Evolutionary conservation across 2,113 vertebrate species (phyloP), one percentile per base, ranked within the genome.

Genomic region (Polyodon spathula): DNA sequence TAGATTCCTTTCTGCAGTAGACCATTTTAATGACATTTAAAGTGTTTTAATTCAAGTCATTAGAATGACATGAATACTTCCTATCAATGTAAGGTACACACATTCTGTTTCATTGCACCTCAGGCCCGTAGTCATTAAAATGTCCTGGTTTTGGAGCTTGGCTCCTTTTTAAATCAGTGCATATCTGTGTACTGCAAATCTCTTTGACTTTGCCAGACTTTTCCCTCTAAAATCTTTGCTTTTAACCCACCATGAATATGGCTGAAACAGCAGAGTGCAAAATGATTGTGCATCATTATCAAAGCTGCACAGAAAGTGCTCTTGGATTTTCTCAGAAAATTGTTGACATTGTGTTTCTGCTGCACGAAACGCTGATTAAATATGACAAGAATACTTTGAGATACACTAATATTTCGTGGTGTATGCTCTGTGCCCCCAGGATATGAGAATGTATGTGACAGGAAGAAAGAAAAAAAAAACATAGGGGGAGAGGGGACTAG

Each of bases 381-480:
- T 63, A 54, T 62, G 65, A 67, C 40, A 63, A 1, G 56, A 14
- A 50, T 63, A 56, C 61, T 40, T 39, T 10, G 63, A 12, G 59
- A 63, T 64, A 50, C 27, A 48, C 40, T 67, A 56, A 58, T 62
- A 38, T 69, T 43, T 60, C 42, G 14, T 37, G 40, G 37, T 71
- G 8, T 15, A 16, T 68, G 53, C 16, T 56, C 43, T 60, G 46
- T 41, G 51, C 42, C 6, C 37, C 40, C 40, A 60, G 58, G 37
- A 27, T 60, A 59, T 55, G 64, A 67, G 44, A 42, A 42, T 63
- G 2, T 64, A 64, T 68, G 61, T 71, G 59, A 43, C 2, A 59
- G 14, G 51, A 59, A 66, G 41, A 4, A n/a, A n/a, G n/a, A n/a
- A n/a, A n/a, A n/a, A 56, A n/a, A 50, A 7, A 39, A 16, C 65